These are phyloP conservation scores for Myiozetetes cayanensis DNA, from an alignment of 2,113 vertebrate genomes.

Conservation along the genomic window DNA sequence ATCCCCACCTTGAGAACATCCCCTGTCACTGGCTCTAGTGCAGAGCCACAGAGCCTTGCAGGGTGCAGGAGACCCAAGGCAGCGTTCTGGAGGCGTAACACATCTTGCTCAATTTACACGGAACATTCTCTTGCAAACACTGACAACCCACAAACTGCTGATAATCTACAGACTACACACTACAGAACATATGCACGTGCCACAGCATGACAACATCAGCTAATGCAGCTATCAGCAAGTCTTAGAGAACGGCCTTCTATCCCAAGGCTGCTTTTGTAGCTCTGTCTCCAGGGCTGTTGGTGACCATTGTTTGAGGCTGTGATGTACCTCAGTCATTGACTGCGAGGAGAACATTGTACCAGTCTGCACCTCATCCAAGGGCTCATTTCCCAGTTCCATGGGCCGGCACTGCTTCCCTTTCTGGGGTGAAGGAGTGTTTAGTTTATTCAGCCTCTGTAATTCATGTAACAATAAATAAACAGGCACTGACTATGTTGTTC, in stretches of 20 bases:
- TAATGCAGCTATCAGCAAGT: background rate
- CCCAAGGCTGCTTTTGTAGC: background rate
- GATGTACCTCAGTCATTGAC: background rate
- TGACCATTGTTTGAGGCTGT: background rate
- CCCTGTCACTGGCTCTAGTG: background rate
- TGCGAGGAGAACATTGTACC: background rate
- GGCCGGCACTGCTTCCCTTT: background rate
- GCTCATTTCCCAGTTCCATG: background rate
- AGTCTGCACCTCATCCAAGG: background rate
- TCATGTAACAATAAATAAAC: constrained; percentile 41
- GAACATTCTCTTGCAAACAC: background rate
- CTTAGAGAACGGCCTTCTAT: background rate
- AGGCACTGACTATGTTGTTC: background rate
- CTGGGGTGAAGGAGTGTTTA: background rate
- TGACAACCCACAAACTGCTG: background rate
- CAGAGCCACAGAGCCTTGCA: background rate
- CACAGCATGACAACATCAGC: background rate
- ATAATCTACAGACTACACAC: background rate
- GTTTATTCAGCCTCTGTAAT: constrained; percentile 7
- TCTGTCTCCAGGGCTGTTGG: background rate
- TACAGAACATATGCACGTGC: background rate
- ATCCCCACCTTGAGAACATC: background rate
- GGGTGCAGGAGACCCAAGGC: background rate
- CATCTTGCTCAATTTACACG: background rate
- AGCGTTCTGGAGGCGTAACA: background rate